phyloP scores from a whole-genome alignment of 2,113 vertebrate species.

The Holacanthus passer region DNA sequence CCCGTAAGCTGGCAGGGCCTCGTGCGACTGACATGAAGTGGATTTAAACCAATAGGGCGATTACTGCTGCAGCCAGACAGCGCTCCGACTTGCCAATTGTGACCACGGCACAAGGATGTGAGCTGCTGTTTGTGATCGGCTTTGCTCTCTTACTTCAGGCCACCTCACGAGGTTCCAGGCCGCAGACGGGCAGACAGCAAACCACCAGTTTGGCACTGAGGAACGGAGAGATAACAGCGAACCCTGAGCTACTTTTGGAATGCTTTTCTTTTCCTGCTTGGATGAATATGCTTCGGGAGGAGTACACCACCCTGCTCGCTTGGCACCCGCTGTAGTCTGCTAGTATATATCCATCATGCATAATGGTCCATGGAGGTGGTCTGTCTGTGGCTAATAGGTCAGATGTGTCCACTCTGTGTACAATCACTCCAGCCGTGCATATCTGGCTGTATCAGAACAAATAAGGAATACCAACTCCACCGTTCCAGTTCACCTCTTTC shows the following conservation, averaged over 20 bases:
- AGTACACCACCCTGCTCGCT: slow-evolving; percentile 8
- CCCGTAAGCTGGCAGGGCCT: slow-evolving; percentile 55
- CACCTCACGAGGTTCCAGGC: slow-evolving; percentile 42
- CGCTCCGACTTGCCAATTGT: slow-evolving; percentile 56
- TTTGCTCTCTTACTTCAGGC: slow-evolving; percentile 37
- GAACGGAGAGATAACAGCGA: slow-evolving; percentile 40
- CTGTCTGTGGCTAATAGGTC: slow-evolving; percentile 67
- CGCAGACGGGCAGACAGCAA: slow-evolving; percentile 40
- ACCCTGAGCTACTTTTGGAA: slow-evolving; percentile 44
- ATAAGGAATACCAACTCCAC: slow-evolving; percentile 48
- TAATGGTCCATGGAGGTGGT: slow-evolving; percentile 62
- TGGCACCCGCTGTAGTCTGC: slow-evolving; percentile 5
- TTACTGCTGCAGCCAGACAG: slow-evolving; percentile 54
- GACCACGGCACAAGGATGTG: slow-evolving; percentile 29
- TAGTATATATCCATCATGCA: slow-evolving; percentile 52
- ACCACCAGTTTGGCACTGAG: slow-evolving; percentile 61
- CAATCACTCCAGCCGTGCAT: slow-evolving; percentile 46
- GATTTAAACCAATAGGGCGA: slow-evolving; percentile 63
- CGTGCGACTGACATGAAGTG: slow-evolving; percentile 50
- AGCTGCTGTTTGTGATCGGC: slow-evolving; percentile 57
- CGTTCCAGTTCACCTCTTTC: slow-evolving; percentile 50
- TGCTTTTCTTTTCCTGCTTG: slow-evolving; percentile 31
- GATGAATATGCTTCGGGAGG: slow-evolving; percentile 47
- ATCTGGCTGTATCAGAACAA: slow-evolving; percentile 61
- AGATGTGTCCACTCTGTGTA: slow-evolving; percentile 64